Conservation (phyloP, 1,140 invertebrate genomes). For the Palaemon carinicauda region DNA sequence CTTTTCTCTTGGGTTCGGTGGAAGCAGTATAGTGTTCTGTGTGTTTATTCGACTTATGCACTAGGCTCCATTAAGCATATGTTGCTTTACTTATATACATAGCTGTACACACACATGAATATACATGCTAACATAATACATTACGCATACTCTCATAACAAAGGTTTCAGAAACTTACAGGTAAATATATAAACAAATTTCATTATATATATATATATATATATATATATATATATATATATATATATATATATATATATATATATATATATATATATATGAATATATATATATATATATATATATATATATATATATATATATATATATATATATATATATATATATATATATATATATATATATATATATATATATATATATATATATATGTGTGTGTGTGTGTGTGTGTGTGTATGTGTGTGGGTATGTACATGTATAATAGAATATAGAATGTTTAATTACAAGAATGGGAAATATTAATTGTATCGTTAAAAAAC, state of each 20-base stretch:
- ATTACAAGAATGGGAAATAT: no score
- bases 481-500: background rate
- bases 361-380: constrained; percentile 9
- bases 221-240: constrained; percentile 9
- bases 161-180: no score
- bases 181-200: no score
- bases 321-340: constrained; percentile 9
- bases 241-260: background rate
- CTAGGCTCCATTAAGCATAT: background rate
- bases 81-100: background rate
- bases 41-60: background rate
- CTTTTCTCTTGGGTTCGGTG: no score
- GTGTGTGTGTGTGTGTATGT: background rate
- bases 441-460: background rate
- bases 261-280: background rate
- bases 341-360: constrained; percentile 9
- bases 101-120: background rate
- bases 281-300: constrained; percentile 1
- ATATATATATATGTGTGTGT: background rate
- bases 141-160: no score
- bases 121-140: no score
- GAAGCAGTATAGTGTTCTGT: background rate
- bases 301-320: constrained; percentile 9
- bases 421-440: background rate
- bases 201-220: no score